Base-by-base conservation (phyloP, 1,140 invertebrate genomes). In the Thalassaphorura encarpata region DNA sequence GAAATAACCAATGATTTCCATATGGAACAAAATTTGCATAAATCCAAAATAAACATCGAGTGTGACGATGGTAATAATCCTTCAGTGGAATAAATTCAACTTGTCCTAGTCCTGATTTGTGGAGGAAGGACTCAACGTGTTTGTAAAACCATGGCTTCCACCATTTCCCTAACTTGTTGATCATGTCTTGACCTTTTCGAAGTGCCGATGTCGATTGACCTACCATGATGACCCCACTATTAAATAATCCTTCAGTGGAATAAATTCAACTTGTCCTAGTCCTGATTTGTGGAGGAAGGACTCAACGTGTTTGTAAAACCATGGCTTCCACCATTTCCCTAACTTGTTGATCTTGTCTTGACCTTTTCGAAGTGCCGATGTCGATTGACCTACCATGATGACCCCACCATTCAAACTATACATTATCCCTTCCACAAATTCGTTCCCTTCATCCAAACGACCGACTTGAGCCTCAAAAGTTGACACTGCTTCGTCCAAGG, bases 51-150 rank as follows among this genome's bases (percentile, higher is more conserved):
- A 89, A 77, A 56, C 84, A 81, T 60, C 77, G 76, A 0, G 83
- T 83, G 62, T 89, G 86, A 56, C 87, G 74, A 67, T 89, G 86
- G 66, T 87, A 88, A 69, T 89, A 89, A 66, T 89, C 81, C 54
- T 83, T 69, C 1, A 88, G 67, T 0, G 87, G 87, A 56, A 89
- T 83, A 67, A 83, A 87, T 66, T 89, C 86, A 2, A 60, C 67
- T 11, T 36, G 27, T 16, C 16, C 16, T 36, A 5, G 8, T 13
- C 21, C 19, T 11, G n/a, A n/a, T n/a, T n/a, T n/a, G n/a, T 36
- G 33, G 33, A 11, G 11, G 33, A 11, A 36, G 33, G 11, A n/a
- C 33, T n/a, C 33, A 36, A n/a, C 33, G 33, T n/a, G 11, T 11
- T 36, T 36, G 6, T 45, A 21, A 45, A 18, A 45, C 6, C 21